A percentile compares a stretch with the other conserved stretches of the same genome.
These are phyloP conservation scores for Chiloscyllium plagiosum DNA, from an alignment of 2,113 vertebrate species.

Conservation along the genomic window DNA sequence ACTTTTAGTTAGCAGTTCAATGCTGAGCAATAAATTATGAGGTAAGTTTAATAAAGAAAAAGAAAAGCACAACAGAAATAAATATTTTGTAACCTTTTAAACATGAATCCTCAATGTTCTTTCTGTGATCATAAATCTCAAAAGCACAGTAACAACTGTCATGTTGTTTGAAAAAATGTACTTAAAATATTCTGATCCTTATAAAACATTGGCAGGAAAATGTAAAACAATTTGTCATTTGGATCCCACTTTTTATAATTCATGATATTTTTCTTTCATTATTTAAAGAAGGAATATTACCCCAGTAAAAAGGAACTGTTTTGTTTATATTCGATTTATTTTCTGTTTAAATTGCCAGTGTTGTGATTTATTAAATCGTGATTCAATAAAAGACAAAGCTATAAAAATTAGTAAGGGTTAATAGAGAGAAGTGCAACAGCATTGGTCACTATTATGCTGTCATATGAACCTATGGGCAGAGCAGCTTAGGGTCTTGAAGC, in stretches of 20 bases:
- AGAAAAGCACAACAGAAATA: not conserved
- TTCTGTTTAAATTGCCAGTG: not conserved
- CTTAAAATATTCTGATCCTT: not conserved
- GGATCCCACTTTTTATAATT: not conserved
- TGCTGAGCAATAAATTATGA: not conserved
- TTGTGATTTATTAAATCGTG: not conserved
- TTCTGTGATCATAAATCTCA: not conserved
- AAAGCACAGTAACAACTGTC: not conserved
- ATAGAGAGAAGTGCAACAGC: too few species aligned
- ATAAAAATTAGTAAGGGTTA: not conserved
- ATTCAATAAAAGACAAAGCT: not conserved
- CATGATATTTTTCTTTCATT: not conserved
- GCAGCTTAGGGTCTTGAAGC: too few species aligned
- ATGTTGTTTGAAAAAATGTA: not conserved
- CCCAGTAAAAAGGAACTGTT: not conserved
- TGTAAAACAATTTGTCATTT: not conserved
- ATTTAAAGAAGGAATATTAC: not conserved
- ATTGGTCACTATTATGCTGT: too few species aligned
- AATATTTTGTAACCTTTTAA: slow-evolving; percentile 24
- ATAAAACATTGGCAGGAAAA: not conserved
- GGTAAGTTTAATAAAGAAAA: not conserved
- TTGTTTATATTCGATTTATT: not conserved
- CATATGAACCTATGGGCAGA: too few species aligned
- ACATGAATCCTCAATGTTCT: not conserved
- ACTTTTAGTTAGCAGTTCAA: not conserved